A percentile compares a stretch with the other conserved stretches of the same genome.
Evolutionary conservation across 2,113 vertebrate genomes (phyloP).

Genomic region (Takifugu bimaculatus): DNA sequence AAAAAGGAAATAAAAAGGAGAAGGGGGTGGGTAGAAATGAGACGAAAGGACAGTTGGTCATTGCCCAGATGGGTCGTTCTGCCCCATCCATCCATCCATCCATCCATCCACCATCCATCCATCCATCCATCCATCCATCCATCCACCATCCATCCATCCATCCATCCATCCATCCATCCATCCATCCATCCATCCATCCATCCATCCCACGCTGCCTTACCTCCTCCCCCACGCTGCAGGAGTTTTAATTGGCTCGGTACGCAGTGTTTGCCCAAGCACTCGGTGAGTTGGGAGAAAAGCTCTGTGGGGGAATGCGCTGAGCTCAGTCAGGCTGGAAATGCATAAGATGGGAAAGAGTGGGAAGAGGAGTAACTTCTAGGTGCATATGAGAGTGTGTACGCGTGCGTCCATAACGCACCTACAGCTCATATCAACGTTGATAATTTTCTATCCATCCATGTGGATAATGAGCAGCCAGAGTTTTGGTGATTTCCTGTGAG

Average conservation of each 20-base stretch:
- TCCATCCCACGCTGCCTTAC: slow-evolving; percentile 60
- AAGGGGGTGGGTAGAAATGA: not conserved
- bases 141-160: too few relatives aligned
- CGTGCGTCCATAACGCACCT: slow-evolving; percentile 13
- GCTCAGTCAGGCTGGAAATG: slow-evolving; percentile 54
- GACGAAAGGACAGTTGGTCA: slow-evolving; percentile 34
- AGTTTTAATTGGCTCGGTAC: slow-evolving; percentile 73
- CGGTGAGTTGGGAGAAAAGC: slow-evolving; percentile 64
- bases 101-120: too few relatives aligned
- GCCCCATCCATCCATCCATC: slow-evolving; percentile 70
- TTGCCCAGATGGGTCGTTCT: slow-evolving; percentile 68
- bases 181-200: slow-evolving; percentile 67
- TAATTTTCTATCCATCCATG: slow-evolving; percentile 47
- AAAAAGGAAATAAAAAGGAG: not conserved
- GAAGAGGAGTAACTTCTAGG: slow-evolving; percentile 26
- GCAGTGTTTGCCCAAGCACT: slow-evolving; percentile 67
- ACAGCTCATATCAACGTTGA: slow-evolving; percentile 31
- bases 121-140: too few relatives aligned
- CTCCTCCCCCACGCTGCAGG: slow-evolving; percentile 60
- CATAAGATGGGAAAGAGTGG: slow-evolving; percentile 54
- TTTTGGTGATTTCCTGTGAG: slow-evolving; percentile 68
- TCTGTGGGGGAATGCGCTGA: slow-evolving; percentile 63
- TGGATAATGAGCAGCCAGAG: slow-evolving; percentile 67
- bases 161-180: too few relatives aligned
- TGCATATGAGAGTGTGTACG: slow-evolving; percentile 2